Evolutionary conservation across 2,797 vertebrate species (phyloP).

Genomic region (Ciconia nigra): DNA sequence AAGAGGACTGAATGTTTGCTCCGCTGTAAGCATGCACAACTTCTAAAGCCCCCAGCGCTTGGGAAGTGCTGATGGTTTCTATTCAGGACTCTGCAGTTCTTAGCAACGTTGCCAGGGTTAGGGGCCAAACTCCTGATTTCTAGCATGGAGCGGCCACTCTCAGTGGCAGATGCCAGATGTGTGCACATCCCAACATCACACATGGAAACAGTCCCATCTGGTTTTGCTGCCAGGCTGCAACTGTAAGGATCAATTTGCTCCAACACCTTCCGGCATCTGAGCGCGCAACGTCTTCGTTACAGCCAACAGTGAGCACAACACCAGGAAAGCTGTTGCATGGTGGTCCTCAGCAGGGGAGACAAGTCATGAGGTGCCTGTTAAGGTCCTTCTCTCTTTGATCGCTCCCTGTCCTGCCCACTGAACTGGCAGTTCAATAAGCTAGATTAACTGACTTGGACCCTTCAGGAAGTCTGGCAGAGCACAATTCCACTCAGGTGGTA

Average conservation of each 20-base stretch:
- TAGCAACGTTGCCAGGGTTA: rapidly evolving
- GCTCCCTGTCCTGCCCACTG: not conserved
- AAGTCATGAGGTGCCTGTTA: not conserved
- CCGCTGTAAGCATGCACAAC: not conserved
- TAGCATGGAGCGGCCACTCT: rapidly evolving
- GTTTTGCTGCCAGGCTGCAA: not conserved
- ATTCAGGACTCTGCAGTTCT: not conserved
- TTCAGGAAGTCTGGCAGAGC: not conserved
- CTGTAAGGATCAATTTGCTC: not conserved
- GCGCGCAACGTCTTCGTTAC: rapidly evolving
- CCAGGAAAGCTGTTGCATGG: rapidly evolving
- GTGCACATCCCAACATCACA: rapidly evolving
- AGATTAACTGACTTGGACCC: not conserved
- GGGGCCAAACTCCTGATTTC: not conserved
- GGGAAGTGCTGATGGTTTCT: not conserved
- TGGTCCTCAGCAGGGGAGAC: not conserved
- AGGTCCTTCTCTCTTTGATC: not conserved
- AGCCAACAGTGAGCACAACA: not conserved
- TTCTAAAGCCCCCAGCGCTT: not conserved
- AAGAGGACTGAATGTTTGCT: not conserved
- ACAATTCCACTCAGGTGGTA: not conserved
- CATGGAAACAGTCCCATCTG: rapidly evolving
- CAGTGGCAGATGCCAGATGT: not conserved
- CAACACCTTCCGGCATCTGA: not conserved
- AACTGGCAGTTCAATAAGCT: not conserved